These are phyloP conservation scores for Nycticryphes semicollaris DNA, from an alignment of 2,113 vertebrate species.

Conservation along the genomic window DNA sequence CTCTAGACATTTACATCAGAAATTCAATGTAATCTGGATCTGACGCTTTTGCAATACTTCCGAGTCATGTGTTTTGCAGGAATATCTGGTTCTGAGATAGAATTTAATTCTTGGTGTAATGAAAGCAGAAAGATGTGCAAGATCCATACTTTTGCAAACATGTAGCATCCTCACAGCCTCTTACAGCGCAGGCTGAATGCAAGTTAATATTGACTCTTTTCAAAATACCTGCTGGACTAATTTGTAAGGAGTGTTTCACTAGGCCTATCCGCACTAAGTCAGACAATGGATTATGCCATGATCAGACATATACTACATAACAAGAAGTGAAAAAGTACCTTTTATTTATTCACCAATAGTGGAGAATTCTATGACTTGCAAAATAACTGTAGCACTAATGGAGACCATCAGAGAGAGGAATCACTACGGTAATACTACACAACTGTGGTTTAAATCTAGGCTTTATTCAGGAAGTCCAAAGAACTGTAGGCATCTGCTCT, in stretches of 20 bases:
- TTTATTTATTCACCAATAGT: not conserved
- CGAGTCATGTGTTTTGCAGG: constrained; percentile 27
- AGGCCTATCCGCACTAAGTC: not conserved
- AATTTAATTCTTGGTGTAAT: constrained; percentile 18
- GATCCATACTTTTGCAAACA: not conserved
- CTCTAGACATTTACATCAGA: constrained; percentile 16
- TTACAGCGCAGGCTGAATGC: not conserved
- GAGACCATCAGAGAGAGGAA: not conserved
- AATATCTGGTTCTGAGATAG: constrained; percentile 11
- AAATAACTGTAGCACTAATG: not conserved
- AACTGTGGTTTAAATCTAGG: not conserved
- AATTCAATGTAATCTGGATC: not conserved
- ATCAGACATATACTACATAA: not conserved
- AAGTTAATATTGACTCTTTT: not conserved
- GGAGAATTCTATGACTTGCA: not conserved
- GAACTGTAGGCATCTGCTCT: not conserved
- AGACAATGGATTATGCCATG: not conserved
- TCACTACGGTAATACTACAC: not conserved
- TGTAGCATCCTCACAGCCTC: not conserved
- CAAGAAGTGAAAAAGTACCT: not conserved
- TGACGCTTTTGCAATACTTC: not conserved
- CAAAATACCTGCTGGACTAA: not conserved
- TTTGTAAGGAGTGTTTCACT: not conserved
- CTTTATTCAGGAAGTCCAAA: not conserved
- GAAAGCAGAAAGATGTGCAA: not conserved